Evolutionary conservation across 1,140 invertebrate genomes (phyloP).

Genomic region (Drosophila asahinai): DNA sequence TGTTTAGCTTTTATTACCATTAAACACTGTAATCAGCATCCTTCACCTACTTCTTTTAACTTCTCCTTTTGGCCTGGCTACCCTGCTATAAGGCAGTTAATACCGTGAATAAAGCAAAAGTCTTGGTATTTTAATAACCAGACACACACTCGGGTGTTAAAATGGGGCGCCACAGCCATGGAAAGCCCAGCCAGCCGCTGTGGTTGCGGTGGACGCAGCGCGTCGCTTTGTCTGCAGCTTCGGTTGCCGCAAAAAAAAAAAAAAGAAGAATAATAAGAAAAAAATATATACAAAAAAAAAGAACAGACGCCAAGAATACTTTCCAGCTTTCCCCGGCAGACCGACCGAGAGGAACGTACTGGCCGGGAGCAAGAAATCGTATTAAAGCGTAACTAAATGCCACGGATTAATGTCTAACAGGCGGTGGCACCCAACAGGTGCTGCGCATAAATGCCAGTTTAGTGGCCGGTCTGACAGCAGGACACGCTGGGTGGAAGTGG

Average conservation of each 20-base stretch:
- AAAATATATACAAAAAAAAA: not conserved
- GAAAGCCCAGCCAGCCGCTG: slow-evolving; percentile 29
- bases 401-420: slow-evolving; percentile 79
- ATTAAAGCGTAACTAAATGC: slow-evolving; percentile 84
- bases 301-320: slow-evolving; percentile 16
- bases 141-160: slow-evolving; percentile 51
- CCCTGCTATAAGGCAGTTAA: slow-evolving; percentile 1
- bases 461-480: slow-evolving; percentile 66
- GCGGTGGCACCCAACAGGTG: slow-evolving; percentile 67
- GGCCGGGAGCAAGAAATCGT: slow-evolving; percentile 64
- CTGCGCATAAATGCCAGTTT: slow-evolving; percentile 75
- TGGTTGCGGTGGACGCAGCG: slow-evolving; percentile 30
- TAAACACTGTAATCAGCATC: slow-evolving; percentile 4
- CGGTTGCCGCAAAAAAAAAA: slow-evolving; percentile 19
- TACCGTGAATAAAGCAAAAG: slow-evolving; percentile 27
- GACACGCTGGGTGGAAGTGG: slow-evolving; percentile 26
- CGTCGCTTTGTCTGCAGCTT: slow-evolving; percentile 65
- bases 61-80: not conserved
- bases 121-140: slow-evolving; percentile 55
- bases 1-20: slow-evolving; percentile 2
- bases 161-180: slow-evolving; percentile 56
- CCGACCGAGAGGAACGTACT: slow-evolving; percentile 13
- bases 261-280: not conserved
- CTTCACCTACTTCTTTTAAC: slow-evolving; percentile 19
- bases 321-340: slow-evolving; percentile 20